These are phyloP conservation scores for Sciaenops ocellatus DNA, from an alignment of 2,797 vertebrate species.

Conservation along the genomic window DNA sequence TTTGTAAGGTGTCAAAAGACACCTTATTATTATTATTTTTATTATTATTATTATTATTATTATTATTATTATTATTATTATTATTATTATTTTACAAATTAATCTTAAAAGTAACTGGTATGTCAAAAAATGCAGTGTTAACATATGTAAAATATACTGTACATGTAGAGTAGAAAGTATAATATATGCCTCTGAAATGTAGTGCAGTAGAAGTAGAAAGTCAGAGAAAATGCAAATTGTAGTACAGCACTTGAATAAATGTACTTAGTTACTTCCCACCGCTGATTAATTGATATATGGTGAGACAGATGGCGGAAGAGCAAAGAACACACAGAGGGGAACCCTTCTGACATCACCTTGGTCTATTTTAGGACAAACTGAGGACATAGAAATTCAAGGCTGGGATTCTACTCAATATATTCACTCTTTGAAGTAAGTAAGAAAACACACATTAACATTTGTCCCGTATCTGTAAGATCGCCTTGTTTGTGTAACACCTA, in stretches of 20 bases:
- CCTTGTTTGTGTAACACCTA: slow-evolving; percentile 49
- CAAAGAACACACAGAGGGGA: slow-evolving; percentile 74
- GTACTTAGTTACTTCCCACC: slow-evolving; percentile 7
- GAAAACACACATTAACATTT: slow-evolving; percentile 6
- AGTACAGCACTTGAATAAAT: neutral
- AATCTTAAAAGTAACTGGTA: neutral
- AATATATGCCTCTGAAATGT: neutral
- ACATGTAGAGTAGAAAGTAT: neutral
- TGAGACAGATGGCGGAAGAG: slow-evolving; percentile 80
- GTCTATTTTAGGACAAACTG: slow-evolving; percentile 78
- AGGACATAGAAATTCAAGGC: slow-evolving; percentile 43
- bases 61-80: no score
- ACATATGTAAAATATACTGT: neutral
- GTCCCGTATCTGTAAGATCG: neutral
- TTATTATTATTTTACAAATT: neutral
- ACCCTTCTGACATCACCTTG: slow-evolving; percentile 75
- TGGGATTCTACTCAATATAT: slow-evolving; percentile 29
- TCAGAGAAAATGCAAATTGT: neutral
- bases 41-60: no score
- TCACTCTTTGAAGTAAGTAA: slow-evolving; percentile 5
- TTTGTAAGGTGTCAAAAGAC: neutral
- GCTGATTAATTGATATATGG: neutral
- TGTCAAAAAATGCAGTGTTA: neutral
- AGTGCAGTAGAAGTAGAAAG: neutral
- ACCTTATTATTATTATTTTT: no score